Evolutionary conservation across 1,140 invertebrate species (phyloP), one percentile per base, ranked within the genome.

Genomic region (Drosophila guanche): DNA sequence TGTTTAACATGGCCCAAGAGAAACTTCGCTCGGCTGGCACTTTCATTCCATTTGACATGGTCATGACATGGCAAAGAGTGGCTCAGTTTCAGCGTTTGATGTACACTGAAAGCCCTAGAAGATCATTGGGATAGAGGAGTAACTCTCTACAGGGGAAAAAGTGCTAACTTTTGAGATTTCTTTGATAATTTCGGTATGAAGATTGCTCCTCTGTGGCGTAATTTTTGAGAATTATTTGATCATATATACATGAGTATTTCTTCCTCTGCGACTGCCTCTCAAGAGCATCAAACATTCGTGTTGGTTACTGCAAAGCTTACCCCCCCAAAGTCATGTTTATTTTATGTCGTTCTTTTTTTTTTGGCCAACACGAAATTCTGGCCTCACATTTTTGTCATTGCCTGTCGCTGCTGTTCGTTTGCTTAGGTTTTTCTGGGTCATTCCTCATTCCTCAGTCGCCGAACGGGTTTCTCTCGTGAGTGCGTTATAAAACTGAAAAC

Each of bases 11-110:
- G 57, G 67, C 59, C 59, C 14, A 45, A 42, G 47, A 62, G 72
- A 84, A 84, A 86, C 68, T 67, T 76, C 66, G 67, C 16, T 41
- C 77, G 33, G 29, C 16, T 20, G 16, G 47, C 72, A 84, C 80
- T 84, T 84, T 84, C 80, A 66, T 86, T 81, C 58, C 54, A 65
- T 65, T 73, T 77, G 80, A 80, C 81, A 80, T 67, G 81, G 81
- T 76, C 81, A 86, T 86, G 80, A 86, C 80, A 86, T 74, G 16
- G 16, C 48, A 66, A 62, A 67, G 67, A 54, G 55, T 75, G 70
- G 43, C 71, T 67, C 51, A 47, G 62, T 75, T 74, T 45, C 12
- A 43, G 3, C 33, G 33, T 56, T 56, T 67, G 16, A 20, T 42
- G 2, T 29, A 54, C 59, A 8, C 23, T 65, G 37, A 43, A 20